A percentile compares a stretch with the other conserved stretches of the same genome.
Conservation (phyloP, 1,140 invertebrate species). For the Neotoxoptera formosana region DNA sequence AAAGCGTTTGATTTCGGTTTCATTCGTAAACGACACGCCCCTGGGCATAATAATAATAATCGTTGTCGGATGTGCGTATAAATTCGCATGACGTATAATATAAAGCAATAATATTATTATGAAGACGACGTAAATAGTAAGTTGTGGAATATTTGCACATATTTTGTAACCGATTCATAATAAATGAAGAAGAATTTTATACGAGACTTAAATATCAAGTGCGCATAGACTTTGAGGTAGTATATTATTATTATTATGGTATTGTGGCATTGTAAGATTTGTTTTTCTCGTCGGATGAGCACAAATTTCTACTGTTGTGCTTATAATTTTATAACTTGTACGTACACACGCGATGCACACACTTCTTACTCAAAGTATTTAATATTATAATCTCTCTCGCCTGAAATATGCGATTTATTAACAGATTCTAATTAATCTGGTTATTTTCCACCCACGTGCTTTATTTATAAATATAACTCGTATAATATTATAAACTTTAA, state of each 20-base stretch:
- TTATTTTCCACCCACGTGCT: too few relatives aligned
- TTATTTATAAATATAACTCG: too few relatives aligned
- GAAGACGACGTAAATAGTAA: background rate
- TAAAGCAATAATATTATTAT: background rate
- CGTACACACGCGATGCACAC: too few relatives aligned
- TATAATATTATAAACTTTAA: too few relatives aligned
- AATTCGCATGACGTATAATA: too few relatives aligned
- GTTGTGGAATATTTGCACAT: background rate
- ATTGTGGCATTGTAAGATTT: background rate
- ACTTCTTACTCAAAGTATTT: too few relatives aligned
- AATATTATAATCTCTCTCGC: too few relatives aligned
- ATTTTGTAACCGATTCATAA: background rate
- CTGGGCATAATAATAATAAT: background rate
- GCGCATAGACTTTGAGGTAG: background rate
- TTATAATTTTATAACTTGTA: background rate
- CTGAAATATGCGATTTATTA: too few relatives aligned
- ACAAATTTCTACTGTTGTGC: background rate
- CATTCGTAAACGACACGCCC: background rate
- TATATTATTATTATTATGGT: background rate
- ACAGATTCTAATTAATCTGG: too few relatives aligned
- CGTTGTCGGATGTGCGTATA: background rate
- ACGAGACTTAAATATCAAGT: background rate
- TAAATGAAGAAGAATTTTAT: background rate
- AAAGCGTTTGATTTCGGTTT: background rate
- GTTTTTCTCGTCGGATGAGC: background rate